These are phyloP conservation scores for Tethea ocularis DNA, from an alignment of 2,888 invertebrate genomes.

Conservation along the genomic window DNA sequence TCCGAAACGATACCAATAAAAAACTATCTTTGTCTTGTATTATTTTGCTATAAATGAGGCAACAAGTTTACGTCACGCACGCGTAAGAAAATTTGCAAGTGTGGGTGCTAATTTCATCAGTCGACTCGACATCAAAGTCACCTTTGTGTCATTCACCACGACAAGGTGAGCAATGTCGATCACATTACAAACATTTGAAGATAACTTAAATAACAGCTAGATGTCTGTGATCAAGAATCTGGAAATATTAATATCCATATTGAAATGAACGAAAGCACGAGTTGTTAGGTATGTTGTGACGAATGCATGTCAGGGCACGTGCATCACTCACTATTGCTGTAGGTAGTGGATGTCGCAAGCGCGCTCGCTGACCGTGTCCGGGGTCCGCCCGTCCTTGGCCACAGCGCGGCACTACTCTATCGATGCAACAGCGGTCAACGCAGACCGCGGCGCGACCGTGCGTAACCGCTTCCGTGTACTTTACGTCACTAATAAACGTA, in stretches of 20 bases:
- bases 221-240: not conserved
- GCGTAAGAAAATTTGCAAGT: constrained; percentile 44
- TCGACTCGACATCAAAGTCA: constrained; percentile 47
- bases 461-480: constrained; percentile 72
- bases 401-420: constrained; percentile 36
- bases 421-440: constrained; percentile 29
- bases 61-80: constrained; percentile 44
- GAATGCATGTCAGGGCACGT: constrained; percentile 23
- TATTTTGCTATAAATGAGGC: constrained; percentile 32
- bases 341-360: constrained; percentile 54
- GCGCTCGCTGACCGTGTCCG: constrained; percentile 50
- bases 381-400: constrained; percentile 67
- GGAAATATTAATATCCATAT: not conserved
- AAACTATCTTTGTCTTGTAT: constrained; percentile 22
- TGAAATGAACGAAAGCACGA: not conserved
- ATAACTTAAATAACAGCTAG: not conserved
- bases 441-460: constrained; percentile 51
- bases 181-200: constrained; percentile 31
- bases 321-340: constrained; percentile 37
- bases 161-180: constrained; percentile 53
- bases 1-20: constrained; percentile 20
- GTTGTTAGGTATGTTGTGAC: constrained; percentile 6
- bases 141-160: constrained; percentile 52
- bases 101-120: constrained; percentile 60
- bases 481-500: constrained; percentile 50